Evolutionary conservation across 1,140 invertebrate species (phyloP).

Genomic region (Ceratitis capitata): DNA sequence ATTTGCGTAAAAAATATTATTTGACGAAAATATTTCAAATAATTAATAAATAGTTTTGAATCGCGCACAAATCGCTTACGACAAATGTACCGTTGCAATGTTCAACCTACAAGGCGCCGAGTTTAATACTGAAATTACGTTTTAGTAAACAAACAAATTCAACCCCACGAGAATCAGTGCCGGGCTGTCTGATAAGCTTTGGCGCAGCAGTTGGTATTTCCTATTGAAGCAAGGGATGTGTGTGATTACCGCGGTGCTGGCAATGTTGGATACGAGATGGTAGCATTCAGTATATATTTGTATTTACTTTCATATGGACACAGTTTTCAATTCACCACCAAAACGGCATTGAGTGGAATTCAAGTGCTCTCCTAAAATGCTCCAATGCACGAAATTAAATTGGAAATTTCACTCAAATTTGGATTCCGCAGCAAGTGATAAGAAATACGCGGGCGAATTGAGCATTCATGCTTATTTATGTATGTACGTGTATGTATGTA

Average conservation of each 20-base stretch:
- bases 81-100: slow-evolving; percentile 13
- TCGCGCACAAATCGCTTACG: background rate
- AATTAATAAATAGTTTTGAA: background rate
- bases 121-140: slow-evolving; percentile 54
- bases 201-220: slow-evolving; percentile 17
- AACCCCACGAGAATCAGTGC: slow-evolving; percentile 52
- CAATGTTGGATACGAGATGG: background rate
- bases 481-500: background rate
- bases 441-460: background rate
- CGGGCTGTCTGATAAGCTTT: slow-evolving; percentile 21
- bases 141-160: slow-evolving; percentile 62
- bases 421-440: background rate
- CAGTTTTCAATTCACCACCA: background rate
- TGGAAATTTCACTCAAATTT: background rate
- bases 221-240: slow-evolving; percentile 49
- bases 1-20: no score
- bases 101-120: slow-evolving; percentile 51
- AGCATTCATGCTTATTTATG: background rate
- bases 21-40: background rate
- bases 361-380: background rate
- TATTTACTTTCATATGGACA: background rate
- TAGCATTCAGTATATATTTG: background rate
- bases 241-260: background rate
- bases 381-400: background rate
- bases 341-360: background rate